A percentile compares a stretch with the other conserved stretches of the same genome.
These are phyloP conservation scores for Drosophila mettleri DNA, from an alignment of 2,888 invertebrate genomes.

Conservation along the genomic window DNA sequence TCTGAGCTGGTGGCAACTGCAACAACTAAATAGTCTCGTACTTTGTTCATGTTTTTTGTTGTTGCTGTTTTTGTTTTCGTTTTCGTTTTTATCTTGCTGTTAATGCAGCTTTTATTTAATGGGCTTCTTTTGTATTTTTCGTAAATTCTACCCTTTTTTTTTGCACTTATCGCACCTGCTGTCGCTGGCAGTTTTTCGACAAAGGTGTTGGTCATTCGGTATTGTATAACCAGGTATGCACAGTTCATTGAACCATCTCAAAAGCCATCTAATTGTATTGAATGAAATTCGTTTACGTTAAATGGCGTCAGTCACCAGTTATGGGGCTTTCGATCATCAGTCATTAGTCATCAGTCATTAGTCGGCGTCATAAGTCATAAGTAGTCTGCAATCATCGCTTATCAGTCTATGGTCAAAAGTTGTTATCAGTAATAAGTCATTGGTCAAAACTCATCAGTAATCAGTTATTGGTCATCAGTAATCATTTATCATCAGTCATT, in stretches of 20 bases:
- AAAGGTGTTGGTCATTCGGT: slow-evolving; percentile 55
- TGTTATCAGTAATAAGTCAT: not conserved
- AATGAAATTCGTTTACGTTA: not conserved
- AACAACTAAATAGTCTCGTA: slow-evolving; percentile 12
- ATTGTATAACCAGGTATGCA: slow-evolving; percentile 15
- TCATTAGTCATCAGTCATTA: not conserved
- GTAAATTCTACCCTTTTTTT: slow-evolving; percentile 43
- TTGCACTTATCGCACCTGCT: slow-evolving; percentile 58
- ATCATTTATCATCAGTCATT: not conserved
- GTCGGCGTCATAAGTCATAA: not conserved
- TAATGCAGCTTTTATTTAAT: slow-evolving; percentile 74
- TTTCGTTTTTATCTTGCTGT: slow-evolving; percentile 57
- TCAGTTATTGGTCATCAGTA: not conserved
- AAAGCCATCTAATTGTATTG: slow-evolving; percentile 11
- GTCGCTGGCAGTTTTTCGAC: slow-evolving; percentile 52
- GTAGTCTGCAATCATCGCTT: not conserved
- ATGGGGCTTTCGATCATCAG: not conserved
- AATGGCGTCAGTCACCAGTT: not conserved
- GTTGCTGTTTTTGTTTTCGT: slow-evolving; percentile 25
- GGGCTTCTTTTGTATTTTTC: slow-evolving; percentile 54
- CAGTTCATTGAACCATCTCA: slow-evolving; percentile 45
- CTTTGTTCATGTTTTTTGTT: slow-evolving; percentile 14
- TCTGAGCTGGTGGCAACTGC: slow-evolving; percentile 35
- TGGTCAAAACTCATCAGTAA: not conserved
- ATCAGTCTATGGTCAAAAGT: too few species aligned